Evolutionary conservation across 2,113 vertebrate genomes (phyloP), one percentile per base, ranked within the genome.

Genomic region (Dipodomys ordii): DNA sequence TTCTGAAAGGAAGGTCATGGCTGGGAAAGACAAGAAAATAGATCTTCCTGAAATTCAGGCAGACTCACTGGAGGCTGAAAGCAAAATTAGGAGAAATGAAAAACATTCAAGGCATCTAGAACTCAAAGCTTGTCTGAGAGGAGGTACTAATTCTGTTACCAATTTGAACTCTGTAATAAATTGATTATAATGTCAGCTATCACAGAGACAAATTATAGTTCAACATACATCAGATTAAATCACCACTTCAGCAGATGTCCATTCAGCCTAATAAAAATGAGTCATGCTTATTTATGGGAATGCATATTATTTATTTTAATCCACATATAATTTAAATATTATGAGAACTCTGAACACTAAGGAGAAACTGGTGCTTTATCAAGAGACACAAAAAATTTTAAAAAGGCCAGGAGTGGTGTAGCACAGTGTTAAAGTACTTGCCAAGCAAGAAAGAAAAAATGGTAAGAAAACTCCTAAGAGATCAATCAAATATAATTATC

Each of bases 211-310:
- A 94, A 57, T 57, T 7, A 9, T 46, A 53, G 27, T 68, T 95
- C 27, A 69, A 19, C 60, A 64, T 13, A 82, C 73, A 89, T 19
- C 46, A 93, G 18, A 74, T 4, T 32, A 28, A 71, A 44, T 64
- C 28, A 65, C 2, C 6, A 7, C 3, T 8, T 3, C 3, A 39
- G 32, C 44, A 28, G 12, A 78, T 69, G 81, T 65, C 62, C 4
- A 76, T 68, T 73, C 71, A 46, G 23, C 28, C 32, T 93, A 84
- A 39, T 32, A 76, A 32, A 83, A 83, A 93, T 80, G 62, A 93
- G 6, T 4, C 7, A 81, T 65, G 7, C 9, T 84, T 76, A 16
- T 32, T n/a, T 88, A 28, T 88, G 28, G 60, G 30, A 10, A 68
- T 73, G 72, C 83, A 64, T 73, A 72, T 87, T 16, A 64, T 53